Evolutionary conservation across 2,888 invertebrate species (phyloP), one percentile per base, ranked within the genome.

Genomic region (Sinodicranocentrus sp.): DNA sequence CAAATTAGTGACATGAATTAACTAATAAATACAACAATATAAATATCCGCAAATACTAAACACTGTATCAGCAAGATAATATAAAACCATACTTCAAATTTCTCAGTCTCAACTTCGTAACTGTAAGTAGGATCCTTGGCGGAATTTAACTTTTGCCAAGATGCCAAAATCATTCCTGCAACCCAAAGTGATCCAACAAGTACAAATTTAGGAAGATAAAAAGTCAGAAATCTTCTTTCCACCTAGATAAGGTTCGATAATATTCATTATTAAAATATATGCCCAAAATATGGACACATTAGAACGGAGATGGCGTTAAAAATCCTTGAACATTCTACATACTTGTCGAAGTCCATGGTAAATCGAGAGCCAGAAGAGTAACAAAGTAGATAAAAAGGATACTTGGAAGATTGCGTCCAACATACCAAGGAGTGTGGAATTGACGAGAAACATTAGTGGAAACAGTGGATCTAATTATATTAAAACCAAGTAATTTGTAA

Each of bases 351-450:
- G 92, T 1, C 98, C 98, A 90, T 99, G 98, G 91, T 98, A 98
- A 87, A 97, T 94, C 88, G 97, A 97, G 17, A 99, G 93, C 98
- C 98, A 98, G 89, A 98, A 98, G 89, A 98, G 92, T 87, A 98
- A 92, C 80, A 99, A 92, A 3, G 94, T 94, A 87, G 95, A 95
- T 0, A 98, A 92, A 91, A 98, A 98, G 0, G 96, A 94, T 0
- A 96, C 95, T 91, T 98, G 98, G 88, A 97, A 94, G 59, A 97
- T 90, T 0, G 97, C 95, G 91, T 98, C 98, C 88, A 98, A 90
- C 92, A 98, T 94, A n/a, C 97, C 96, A 0, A 98, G 97, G 79
- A 97, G 92, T 94, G 96, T 95, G 17, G 97, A 96, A 89, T 96
- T 95, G 57, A 96, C 92, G 78, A 98, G 93, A 90, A 98, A 95